Evolutionary conservation across 92 coral and sea anemone species (phyloP), one percentile per base, ranked within the genome.

Genomic region (Galaxea fascicularis): DNA sequence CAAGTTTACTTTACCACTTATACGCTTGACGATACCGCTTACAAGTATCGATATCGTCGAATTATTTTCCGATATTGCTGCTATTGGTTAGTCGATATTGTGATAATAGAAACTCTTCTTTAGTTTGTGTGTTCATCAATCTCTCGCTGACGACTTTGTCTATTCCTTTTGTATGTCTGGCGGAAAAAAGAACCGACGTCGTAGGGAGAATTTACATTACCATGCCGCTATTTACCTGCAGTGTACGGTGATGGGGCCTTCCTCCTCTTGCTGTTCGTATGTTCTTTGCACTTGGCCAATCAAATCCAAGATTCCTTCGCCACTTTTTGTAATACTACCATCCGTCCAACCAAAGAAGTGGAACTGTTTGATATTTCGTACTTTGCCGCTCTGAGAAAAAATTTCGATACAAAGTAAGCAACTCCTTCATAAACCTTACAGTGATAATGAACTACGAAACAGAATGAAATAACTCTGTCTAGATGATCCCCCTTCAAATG

Each of bases 321-420:
- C 98, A n/a, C 94, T 86, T 74, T 97, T 93, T 15, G 99, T 90
- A 10, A 91, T 81, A 14, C 94, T 94, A 16, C 74, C 46, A 56
- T 97, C 99, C 1, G 98, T 92, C 99, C 99, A 97, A 41, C 98
- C 95, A 41, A 76, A 83, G 89, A 97, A 90, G 39, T 97, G 98
- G 85, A 95, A 97, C 68, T 93, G 96, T 62, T 97, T 97, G 80
- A 97, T 91, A 59, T 91, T 95, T 41, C 94, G 92, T 9, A 95
- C 94, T 10, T 93, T 95, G 59, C 91, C 95, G 70, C 75, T 92
- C 99, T 60, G 25, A 22, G 44, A 71, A 8, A 11, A 13, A n/a
- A 65, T 35, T 28, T 62, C 26, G 27, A 41, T 17, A 20, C 15
- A 11, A 30, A 56, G 0, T 14, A 39, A 6, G 16, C n/a, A 45